A percentile compares a stretch with the other conserved stretches of the same genome.
These are phyloP conservation scores for Cryptocheilus praepositus DNA, from an alignment of 2,888 invertebrate species.

Conservation along the genomic window DNA sequence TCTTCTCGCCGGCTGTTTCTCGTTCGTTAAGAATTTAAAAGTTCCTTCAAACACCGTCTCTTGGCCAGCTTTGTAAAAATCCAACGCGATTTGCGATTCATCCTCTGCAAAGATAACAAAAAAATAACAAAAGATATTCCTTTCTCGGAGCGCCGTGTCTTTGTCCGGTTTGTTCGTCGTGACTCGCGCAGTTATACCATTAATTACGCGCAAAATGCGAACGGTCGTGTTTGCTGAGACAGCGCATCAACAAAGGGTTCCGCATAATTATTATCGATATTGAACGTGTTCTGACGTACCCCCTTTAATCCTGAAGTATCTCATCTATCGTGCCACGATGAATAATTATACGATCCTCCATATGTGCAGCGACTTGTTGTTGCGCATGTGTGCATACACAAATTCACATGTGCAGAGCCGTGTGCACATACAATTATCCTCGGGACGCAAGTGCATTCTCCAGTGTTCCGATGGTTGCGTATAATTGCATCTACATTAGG, in stretches of 20 bases:
- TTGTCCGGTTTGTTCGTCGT: too few species aligned
- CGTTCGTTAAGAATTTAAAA: too few species aligned
- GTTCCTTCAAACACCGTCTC: too few species aligned
- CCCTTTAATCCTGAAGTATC: slow-evolving; percentile 25
- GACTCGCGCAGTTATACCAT: not conserved
- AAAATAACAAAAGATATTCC: not conserved
- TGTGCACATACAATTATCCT: too few species aligned
- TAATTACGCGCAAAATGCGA: not conserved
- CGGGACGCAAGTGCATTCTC: slow-evolving; percentile 31
- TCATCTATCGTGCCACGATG: slow-evolving; percentile 22
- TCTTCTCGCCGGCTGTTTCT: too few species aligned
- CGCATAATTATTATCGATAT: slow-evolving; percentile 14
- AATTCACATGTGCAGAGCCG: not conserved
- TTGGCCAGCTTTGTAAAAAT: too few species aligned
- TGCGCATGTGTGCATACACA: not conserved
- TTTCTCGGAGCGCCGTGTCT: too few species aligned
- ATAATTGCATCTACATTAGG: slow-evolving; percentile 35
- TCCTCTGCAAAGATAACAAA: not conserved
- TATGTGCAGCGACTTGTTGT: not conserved
- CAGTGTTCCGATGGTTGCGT: slow-evolving; percentile 29
- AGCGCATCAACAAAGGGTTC: not conserved
- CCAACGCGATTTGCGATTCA: not conserved
- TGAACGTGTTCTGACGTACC: not conserved
- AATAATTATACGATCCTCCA: slow-evolving; percentile 36
- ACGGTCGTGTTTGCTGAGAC: not conserved